phyloP scores from a whole-genome alignment of 2,797 vertebrate genomes.

The Emys orbicularis region DNA sequence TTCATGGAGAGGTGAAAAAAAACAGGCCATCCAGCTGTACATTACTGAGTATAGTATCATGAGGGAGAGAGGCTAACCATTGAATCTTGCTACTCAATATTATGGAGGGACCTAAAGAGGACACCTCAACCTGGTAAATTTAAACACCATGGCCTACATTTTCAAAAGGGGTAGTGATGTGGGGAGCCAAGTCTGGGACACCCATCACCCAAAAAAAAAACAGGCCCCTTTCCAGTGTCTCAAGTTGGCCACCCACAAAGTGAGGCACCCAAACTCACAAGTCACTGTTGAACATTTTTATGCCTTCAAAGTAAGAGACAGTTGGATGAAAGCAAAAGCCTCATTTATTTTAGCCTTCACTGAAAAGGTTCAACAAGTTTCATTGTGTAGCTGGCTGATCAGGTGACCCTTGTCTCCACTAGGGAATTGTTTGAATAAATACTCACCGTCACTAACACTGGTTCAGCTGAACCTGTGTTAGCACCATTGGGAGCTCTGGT shows the following conservation, averaged over 20 bases:
- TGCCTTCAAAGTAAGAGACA: not conserved
- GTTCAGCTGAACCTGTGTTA: not conserved
- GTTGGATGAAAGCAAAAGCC: not conserved
- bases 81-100: conserved; percentile 7
- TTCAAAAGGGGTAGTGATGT: not conserved
- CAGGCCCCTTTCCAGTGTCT: not conserved
- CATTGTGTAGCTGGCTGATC: not conserved
- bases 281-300: not conserved
- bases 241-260: not conserved
- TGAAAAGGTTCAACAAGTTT: conserved; percentile 11
- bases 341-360: not conserved
- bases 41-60: not conserved
- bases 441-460: not conserved
- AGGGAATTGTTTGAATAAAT: not conserved
- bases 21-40: not conserved
- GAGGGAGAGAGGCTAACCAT: not conserved
- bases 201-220: not conserved
- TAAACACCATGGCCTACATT: accelerated
- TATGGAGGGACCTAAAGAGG: not conserved
- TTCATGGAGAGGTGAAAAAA: conserved; percentile 12
- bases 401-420: not conserved
- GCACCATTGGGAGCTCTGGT: not conserved
- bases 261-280: not conserved
- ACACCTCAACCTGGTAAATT: not conserved
- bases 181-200: not conserved